phyloP scores from a whole-genome alignment of 1,140 invertebrate genomes.

The Bombus ignitus region DNA sequence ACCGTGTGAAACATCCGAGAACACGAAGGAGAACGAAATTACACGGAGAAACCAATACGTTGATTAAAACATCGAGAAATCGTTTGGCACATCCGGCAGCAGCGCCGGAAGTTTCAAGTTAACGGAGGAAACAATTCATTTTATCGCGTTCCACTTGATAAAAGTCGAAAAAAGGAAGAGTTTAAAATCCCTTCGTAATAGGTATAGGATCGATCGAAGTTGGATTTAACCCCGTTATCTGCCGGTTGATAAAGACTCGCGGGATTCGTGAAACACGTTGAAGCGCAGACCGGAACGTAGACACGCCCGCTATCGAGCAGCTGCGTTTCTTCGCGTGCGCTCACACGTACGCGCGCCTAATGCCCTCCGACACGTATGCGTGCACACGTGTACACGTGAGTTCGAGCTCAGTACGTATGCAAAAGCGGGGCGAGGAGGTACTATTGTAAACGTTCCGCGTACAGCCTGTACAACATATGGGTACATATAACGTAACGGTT shows the following conservation, averaged over 20 bases:
- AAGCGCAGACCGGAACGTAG: constrained; percentile 24
- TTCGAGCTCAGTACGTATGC: constrained; percentile 21
- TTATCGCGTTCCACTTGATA: constrained; percentile 11
- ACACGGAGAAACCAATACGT: neutral
- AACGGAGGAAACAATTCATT: constrained; percentile 14
- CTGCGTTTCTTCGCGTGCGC: constrained; percentile 67
- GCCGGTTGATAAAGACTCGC: constrained; percentile 7
- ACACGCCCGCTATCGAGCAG: constrained; percentile 65
- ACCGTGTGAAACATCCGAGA: neutral
- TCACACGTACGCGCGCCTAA: constrained; percentile 32
- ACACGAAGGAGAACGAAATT: neutral
- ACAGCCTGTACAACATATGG: constrained; percentile 75
- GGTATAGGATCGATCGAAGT: neutral
- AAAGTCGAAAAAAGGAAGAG: neutral
- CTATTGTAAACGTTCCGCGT: constrained; percentile 76
- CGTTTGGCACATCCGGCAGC: neutral
- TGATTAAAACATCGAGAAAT: constrained; percentile 10
- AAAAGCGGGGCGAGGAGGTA: constrained; percentile 41
- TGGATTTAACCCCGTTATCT: constrained; percentile 6
- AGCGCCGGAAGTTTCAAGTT: neutral
- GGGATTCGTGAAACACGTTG: constrained; percentile 33
- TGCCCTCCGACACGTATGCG: constrained; percentile 41
- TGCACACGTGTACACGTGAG: constrained; percentile 28
- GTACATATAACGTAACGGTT: constrained; percentile 59
- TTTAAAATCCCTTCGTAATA: neutral